Percentiles rank a stretch among this genome's conserved stretches.
phyloP scores from a whole-genome alignment of 1,140 invertebrate genomes.

The Hycleus cichorii region DNA sequence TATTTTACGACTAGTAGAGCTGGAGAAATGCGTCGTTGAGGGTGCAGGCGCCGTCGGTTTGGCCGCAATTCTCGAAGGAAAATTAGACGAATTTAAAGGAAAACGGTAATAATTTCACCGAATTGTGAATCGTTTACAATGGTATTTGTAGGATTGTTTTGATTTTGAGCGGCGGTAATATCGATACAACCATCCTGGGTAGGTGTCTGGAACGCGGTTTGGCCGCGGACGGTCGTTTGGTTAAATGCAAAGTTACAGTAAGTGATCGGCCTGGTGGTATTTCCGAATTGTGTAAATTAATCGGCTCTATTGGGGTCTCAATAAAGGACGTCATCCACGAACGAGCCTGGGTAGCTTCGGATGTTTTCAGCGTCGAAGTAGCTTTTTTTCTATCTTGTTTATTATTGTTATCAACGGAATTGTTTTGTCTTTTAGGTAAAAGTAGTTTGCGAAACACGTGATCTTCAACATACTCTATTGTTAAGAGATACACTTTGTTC shows the following conservation, averaged over 20 bases:
- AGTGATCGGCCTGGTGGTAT: constrained; percentile 83
- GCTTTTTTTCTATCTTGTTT: constrained; percentile 2
- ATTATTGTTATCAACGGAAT: too few relatives aligned
- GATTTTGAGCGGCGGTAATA: constrained; percentile 84
- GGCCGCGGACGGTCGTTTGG: constrained; percentile 77
- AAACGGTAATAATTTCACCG: constrained; percentile 61
- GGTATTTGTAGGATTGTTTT: constrained; percentile 63
- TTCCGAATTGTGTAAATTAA: constrained; percentile 70
- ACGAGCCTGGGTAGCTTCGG: constrained; percentile 80
- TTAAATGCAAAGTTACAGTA: constrained; percentile 81
- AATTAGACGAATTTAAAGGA: constrained; percentile 73
- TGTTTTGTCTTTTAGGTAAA: constrained; percentile 52
- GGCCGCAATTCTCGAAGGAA: constrained; percentile 77
- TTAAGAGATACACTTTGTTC: constrained; percentile 52
- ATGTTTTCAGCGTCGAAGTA: constrained; percentile 78
- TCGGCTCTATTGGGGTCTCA: constrained; percentile 72
- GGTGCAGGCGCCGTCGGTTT: constrained; percentile 83
- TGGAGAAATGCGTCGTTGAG: constrained; percentile 90
- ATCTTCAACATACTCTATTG: constrained; percentile 64
- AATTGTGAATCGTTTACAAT: background rate
- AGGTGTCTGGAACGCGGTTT: constrained; percentile 82
- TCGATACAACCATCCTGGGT: constrained; percentile 85
- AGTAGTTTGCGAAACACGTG: constrained; percentile 78
- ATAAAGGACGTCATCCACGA: constrained; percentile 94
- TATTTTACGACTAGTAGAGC: constrained; percentile 78